phyloP scores from a whole-genome alignment of 2,113 vertebrate species.

The Enhydra lutris region DNA sequence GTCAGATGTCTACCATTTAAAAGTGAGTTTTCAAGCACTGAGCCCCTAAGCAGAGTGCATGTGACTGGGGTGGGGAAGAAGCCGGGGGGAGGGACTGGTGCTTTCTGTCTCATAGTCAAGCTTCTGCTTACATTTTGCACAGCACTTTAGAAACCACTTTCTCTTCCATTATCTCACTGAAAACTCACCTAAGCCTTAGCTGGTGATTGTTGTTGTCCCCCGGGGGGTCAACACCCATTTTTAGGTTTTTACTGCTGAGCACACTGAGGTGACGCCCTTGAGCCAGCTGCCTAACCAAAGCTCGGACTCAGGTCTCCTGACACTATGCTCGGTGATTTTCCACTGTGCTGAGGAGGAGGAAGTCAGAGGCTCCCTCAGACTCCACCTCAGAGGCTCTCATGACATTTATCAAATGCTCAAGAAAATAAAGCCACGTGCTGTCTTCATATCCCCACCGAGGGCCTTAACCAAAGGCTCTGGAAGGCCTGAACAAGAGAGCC shows the following conservation, averaged over 20 bases:
- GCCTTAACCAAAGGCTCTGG: not conserved
- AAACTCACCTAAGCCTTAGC: not conserved
- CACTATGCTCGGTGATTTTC: conserved; percentile 46
- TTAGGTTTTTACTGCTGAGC: not conserved
- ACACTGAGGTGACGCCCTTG: not conserved
- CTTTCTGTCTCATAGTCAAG: not conserved
- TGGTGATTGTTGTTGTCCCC: not conserved
- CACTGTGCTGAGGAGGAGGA: not conserved
- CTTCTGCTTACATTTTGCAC: not conserved
- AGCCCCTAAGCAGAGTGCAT: not conserved
- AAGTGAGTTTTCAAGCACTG: not conserved
- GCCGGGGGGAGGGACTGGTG: rapidly evolving
- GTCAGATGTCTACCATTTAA: not conserved
- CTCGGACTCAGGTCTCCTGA: not conserved
- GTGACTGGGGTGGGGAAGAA: rapidly evolving
- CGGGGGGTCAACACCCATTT: not conserved
- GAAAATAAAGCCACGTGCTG: not conserved
- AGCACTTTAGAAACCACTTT: rapidly evolving
- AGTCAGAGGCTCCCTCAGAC: not conserved
- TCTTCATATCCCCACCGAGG: not conserved
- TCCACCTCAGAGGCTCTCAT: not conserved
- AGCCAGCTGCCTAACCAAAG: not conserved
- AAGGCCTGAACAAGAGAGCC: not conserved
- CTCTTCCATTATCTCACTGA: not conserved
- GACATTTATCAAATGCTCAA: not conserved